Conservation (phyloP, 2,888 invertebrate genomes). For the Dasysyrphus tricinctus region DNA sequence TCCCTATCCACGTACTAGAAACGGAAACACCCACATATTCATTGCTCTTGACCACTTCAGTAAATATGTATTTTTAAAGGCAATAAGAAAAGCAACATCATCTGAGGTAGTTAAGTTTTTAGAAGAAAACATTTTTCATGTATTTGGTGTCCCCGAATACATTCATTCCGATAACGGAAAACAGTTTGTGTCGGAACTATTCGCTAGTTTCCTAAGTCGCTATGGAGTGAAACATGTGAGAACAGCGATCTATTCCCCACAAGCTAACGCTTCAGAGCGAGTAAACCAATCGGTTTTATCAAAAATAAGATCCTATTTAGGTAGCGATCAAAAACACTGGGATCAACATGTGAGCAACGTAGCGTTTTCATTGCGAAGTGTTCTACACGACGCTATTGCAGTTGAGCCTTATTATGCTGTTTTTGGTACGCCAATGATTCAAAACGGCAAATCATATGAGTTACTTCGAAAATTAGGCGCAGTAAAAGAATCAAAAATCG, state of each 20-base stretch:
- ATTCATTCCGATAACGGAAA: conserved; percentile 41
- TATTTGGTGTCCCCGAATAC: too few relatives aligned
- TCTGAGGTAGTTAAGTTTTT: too few relatives aligned
- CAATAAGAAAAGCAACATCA: too few relatives aligned
- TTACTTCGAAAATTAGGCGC: not conserved
- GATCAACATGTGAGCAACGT: conserved; percentile 43
- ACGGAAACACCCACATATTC: too few relatives aligned
- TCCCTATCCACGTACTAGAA: too few relatives aligned
- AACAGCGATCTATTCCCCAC: too few relatives aligned
- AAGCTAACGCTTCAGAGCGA: too few relatives aligned
- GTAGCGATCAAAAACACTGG: conserved; percentile 44
- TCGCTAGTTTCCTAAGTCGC: conserved; percentile 60
- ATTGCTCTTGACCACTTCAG: too few relatives aligned
- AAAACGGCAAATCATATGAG: not conserved
- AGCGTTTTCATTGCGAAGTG: conserved; percentile 39
- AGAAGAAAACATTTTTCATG: too few relatives aligned
- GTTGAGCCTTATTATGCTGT: too few relatives aligned
- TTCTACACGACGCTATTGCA: conserved; percentile 36
- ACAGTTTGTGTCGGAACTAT: conserved; percentile 49
- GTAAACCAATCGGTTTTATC: too few relatives aligned
- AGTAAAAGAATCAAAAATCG: not conserved
- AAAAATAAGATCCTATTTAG: conserved; percentile 37
- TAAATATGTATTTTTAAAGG: too few relatives aligned
- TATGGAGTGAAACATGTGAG: conserved; percentile 40
- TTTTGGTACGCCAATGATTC: conserved; percentile 46